Evolutionary conservation across 2,113 vertebrate genomes (phyloP).

Genomic region (Boulengeromyrus knoepffleri): DNA sequence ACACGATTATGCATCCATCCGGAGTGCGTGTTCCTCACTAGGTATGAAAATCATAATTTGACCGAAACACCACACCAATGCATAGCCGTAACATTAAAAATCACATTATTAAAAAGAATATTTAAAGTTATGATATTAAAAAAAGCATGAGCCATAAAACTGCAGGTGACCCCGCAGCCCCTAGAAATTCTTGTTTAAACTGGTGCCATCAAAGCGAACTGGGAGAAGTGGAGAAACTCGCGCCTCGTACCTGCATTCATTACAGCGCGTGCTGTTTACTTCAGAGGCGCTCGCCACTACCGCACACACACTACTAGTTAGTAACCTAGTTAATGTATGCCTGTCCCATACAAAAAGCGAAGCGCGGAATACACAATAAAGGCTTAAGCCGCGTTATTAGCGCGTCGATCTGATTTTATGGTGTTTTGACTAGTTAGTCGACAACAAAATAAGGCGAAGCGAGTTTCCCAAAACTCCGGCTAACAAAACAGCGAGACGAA

Average conservation of each 20-base stretch:
- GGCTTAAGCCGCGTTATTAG: neutral
- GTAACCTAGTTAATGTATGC: neutral
- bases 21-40: neutral
- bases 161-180: neutral
- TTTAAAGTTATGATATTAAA: neutral
- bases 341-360: neutral
- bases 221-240: neutral
- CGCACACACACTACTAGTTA: neutral
- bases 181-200: neutral
- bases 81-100: neutral
- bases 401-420: neutral
- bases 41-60: neutral
- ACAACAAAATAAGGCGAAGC: neutral
- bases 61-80: neutral
- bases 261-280: neutral
- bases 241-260: neutral
- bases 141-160: neutral
- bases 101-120: neutral
- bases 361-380: neutral
- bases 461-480: neutral
- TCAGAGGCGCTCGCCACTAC: neutral
- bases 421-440: neutral
- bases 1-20: neutral
- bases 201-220: neutral
- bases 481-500: neutral